Percentiles rank a stretch among this genome's conserved stretches.
phyloP scores from a whole-genome alignment of 2,113 vertebrate species.

The Gopherus evgoodei region DNA sequence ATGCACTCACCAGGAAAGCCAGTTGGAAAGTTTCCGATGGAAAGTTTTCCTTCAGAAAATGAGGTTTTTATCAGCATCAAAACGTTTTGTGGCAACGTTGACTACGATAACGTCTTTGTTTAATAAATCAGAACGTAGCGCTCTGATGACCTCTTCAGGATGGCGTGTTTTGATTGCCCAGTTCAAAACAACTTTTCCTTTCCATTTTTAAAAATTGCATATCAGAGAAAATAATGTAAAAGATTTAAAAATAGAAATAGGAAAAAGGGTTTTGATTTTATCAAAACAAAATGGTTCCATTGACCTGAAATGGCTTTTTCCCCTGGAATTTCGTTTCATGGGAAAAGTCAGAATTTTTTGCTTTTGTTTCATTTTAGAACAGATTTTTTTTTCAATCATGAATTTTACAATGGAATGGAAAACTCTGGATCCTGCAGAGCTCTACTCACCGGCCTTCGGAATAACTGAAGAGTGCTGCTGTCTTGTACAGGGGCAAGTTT shows the following conservation, averaged over 20 bases:
- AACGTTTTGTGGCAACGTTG: accelerated
- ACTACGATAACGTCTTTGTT: not conserved
- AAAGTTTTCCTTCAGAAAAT: not conserved
- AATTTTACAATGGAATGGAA: too few species aligned
- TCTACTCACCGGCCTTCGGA: too few species aligned
- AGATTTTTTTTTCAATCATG: too few species aligned
- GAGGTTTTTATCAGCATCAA: not conserved
- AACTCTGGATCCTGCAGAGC: too few species aligned
- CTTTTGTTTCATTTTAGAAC: too few species aligned
- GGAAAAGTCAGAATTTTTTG: not conserved
- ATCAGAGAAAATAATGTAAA: not conserved
- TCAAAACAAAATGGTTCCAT: accelerated
- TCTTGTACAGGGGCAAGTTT: not conserved
- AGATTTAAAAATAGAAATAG: not conserved
- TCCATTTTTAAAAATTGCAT: not conserved
- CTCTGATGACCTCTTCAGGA: accelerated
- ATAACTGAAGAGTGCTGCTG: too few species aligned
- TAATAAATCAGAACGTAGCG: not conserved
- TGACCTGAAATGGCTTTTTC: not conserved
- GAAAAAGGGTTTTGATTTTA: constrained; percentile 6
- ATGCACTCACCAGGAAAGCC: accelerated
- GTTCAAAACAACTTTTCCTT: not conserved
- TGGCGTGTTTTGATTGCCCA: accelerated
- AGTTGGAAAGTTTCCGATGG: not conserved
- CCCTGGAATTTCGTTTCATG: not conserved